Base-by-base conservation (phyloP, 2,797 vertebrate species). In the Scarus forsteni region DNA sequence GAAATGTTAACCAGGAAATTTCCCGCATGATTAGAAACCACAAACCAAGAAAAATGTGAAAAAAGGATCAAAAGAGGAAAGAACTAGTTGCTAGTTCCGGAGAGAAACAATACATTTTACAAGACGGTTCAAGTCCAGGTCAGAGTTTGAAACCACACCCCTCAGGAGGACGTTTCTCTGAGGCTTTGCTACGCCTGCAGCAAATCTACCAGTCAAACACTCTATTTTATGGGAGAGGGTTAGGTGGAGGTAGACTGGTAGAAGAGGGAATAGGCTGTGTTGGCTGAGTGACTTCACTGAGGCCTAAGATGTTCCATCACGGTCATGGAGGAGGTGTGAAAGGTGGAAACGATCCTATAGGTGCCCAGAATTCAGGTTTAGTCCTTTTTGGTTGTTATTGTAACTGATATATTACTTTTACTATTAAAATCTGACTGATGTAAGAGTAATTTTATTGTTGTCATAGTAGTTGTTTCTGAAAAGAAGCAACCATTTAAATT, bases 11-110 rank as follows among this genome's bases (percentile, higher is more conserved):
- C 43, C 15, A 3, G 42, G 45, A 54, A 19, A 44, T 59, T 75
- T 73, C 58, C 77, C 60, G 34, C 57, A 48, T 58, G 54, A 44
- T 63, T 62, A 62, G 50, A 44, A 44, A 66, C 27, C 62, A 48
- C 56, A 60, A 63, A 27, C 36, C 66, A 19, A 70, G 48, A 4
- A 40, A 58, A 55, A 67, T 61, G 35, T 65, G 19, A 9, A 55
- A 49, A 60, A 27, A 27, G 27, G 54, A 43, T 70, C 19, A 64
- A 49, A 18, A 15, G 53, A n/a, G n/a, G n/a, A 45, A 19, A 40
- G n/a, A 57, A 58, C 10, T 0, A 7, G 1, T 6, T 5, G 5
- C 13, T 58, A 6, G 2, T 27, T 68, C 13, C 56, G 16, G 59
- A 45, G 27, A 36, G 3, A 53, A 68, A 52, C 39, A n/a, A 42